Evolutionary conservation across 2,113 vertebrate genomes (phyloP).

Genomic region (Notothenia coriiceps): DNA sequence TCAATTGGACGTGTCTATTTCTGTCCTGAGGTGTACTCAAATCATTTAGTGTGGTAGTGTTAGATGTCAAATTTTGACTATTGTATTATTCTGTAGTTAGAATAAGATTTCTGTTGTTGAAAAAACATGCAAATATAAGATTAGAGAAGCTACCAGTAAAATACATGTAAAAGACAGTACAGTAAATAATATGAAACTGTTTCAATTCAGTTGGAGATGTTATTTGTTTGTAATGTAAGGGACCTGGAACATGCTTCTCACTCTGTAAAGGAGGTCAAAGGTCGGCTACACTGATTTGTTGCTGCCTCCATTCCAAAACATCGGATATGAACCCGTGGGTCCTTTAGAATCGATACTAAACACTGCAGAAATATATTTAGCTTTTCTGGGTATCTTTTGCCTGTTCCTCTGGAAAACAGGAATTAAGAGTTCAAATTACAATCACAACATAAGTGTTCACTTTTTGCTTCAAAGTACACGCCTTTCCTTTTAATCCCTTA

Average conservation of each 20-base stretch:
- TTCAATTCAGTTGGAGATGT: neutral
- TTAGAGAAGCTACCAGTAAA: too few species aligned
- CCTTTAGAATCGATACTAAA: neutral
- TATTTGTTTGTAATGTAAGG: neutral
- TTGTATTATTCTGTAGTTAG: neutral
- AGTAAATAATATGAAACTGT: neutral
- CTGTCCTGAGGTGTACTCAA: neutral
- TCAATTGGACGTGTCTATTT: neutral
- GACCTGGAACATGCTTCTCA: neutral
- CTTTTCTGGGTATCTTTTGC: neutral
- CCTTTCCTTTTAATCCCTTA: neutral
- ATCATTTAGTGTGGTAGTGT: neutral
- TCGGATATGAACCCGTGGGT: neutral
- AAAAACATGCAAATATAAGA: too few species aligned
- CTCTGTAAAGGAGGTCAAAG: neutral
- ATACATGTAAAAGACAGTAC: too few species aligned
- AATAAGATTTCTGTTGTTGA: too few species aligned
- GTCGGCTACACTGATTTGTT: neutral
- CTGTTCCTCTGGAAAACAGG: neutral
- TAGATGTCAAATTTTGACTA: too few species aligned
- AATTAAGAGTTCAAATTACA: neutral
- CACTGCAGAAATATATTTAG: neutral
- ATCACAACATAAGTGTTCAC: neutral
- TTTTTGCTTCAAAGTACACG: neutral
- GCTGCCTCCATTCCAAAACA: neutral